phyloP scores from a whole-genome alignment of 2,888 invertebrate species.

The Priocnemis perturbator region DNA sequence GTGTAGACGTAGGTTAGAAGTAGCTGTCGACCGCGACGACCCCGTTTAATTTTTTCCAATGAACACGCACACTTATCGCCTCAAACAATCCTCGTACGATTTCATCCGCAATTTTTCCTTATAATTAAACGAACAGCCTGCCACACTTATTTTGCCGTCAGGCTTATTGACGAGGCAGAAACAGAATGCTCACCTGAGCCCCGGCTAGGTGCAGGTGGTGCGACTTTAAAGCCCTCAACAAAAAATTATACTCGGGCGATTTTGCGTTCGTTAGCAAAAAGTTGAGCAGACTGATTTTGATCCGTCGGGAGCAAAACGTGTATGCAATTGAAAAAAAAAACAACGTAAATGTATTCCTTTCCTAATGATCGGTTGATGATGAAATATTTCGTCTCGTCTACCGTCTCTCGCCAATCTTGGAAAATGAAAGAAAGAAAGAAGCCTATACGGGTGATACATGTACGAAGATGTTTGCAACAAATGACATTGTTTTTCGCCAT shows the following conservation, averaged over 20 bases:
- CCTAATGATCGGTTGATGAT: slow-evolving; percentile 22
- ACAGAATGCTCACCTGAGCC: slow-evolving; percentile 48
- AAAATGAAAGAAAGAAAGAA: neutral
- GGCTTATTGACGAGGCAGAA: slow-evolving; percentile 53
- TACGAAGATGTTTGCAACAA: neutral
- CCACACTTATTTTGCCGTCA: slow-evolving; percentile 48
- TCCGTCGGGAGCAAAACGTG: slow-evolving; percentile 21
- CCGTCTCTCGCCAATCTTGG: too few relatives aligned
- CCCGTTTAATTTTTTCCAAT: too few relatives aligned
- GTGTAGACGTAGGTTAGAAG: too few relatives aligned
- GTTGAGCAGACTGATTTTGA: slow-evolving; percentile 47
- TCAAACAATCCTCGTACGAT: slow-evolving; percentile 4
- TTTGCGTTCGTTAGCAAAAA: slow-evolving; percentile 41
- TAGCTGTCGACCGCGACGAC: too few relatives aligned
- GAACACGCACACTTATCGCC: too few relatives aligned
- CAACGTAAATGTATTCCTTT: slow-evolving; percentile 35
- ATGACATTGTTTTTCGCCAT: slow-evolving; percentile 22
- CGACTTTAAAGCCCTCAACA: slow-evolving; percentile 39
- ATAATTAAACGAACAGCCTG: slow-evolving; percentile 46
- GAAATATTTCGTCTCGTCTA: too few relatives aligned
- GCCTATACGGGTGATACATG: neutral
- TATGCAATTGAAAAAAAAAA: slow-evolving; percentile 24
- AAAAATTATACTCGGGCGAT: slow-evolving; percentile 30
- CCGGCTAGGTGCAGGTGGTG: slow-evolving; percentile 45
- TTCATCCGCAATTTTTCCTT: slow-evolving; percentile 17